phyloP scores from a whole-genome alignment of 2,888 invertebrate genomes.

The Rotaria magnacalcarata region DNA sequence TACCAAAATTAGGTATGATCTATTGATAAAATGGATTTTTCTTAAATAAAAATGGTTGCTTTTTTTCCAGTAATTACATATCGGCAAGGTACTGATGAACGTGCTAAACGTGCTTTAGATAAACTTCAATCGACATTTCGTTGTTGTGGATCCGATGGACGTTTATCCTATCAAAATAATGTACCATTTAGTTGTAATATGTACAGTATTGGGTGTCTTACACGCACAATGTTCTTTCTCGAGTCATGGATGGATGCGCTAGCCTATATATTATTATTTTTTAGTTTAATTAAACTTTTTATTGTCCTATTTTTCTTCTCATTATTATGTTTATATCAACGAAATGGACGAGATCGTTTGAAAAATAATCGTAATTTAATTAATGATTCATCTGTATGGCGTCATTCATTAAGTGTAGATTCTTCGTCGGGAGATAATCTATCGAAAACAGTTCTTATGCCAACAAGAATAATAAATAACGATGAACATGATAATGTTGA shows the following conservation, averaged over 20 bases:
- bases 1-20: slow-evolving; percentile 21
- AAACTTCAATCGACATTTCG: background rate
- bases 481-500: background rate
- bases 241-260: background rate
- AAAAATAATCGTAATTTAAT: background rate
- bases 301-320: background rate
- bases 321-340: background rate
- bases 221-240: background rate
- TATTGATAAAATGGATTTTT: background rate
- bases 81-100: slow-evolving; percentile 32
- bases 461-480: background rate
- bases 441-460: background rate
- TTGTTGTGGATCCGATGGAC: slow-evolving; percentile 18
- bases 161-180: slow-evolving; percentile 24
- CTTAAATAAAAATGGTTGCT: too few relatives aligned
- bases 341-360: background rate
- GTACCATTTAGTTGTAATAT: slow-evolving; percentile 8
- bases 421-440: background rate
- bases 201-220: slow-evolving; percentile 3
- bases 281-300: slow-evolving; percentile 26
- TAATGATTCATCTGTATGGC: background rate
- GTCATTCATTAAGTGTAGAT: background rate
- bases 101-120: slow-evolving; percentile 25
- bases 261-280: background rate
- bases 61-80: background rate